These are phyloP conservation scores for Mesembrinibis cayennensis DNA, from an alignment of 2,113 vertebrate species.

Conservation along the genomic window DNA sequence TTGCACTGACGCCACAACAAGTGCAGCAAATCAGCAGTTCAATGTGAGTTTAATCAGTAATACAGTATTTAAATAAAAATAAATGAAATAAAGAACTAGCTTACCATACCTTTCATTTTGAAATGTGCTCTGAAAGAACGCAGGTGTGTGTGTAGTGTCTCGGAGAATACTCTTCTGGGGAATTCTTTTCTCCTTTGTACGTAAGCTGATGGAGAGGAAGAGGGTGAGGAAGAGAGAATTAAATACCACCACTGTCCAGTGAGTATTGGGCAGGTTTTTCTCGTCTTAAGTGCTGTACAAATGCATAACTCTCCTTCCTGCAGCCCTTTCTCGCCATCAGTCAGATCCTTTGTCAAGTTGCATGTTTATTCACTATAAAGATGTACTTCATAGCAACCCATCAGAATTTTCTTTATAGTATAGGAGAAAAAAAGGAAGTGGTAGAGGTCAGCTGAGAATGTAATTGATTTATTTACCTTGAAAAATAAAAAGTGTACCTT, in stretches of 20 bases:
- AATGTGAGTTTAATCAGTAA: conserved; percentile 77
- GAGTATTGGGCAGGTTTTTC: neutral
- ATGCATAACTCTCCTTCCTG: neutral
- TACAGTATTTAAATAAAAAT: neutral
- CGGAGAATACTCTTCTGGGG: neutral
- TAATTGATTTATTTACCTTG: neutral
- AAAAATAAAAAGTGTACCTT: neutral
- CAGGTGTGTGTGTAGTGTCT: neutral
- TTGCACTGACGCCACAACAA: conserved; percentile 96
- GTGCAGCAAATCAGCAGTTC: conserved; percentile 99
- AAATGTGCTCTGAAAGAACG: neutral
- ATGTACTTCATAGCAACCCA: neutral
- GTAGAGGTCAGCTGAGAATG: neutral
- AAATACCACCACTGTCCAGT: neutral
- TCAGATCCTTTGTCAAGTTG: neutral
- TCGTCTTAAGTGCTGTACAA: neutral
- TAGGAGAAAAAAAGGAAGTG: neutral
- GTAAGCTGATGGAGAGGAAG: neutral
- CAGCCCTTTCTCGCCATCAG: neutral
- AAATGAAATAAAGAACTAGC: neutral
- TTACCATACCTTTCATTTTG: accelerated
- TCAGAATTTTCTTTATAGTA: neutral
- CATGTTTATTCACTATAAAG: neutral
- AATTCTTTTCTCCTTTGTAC: neutral
- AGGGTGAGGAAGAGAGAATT: neutral